A percentile compares a stretch with the other conserved stretches of the same genome.
Conservation (phyloP, 2,113 vertebrate genomes). For the Neopipo cinnamomea region DNA sequence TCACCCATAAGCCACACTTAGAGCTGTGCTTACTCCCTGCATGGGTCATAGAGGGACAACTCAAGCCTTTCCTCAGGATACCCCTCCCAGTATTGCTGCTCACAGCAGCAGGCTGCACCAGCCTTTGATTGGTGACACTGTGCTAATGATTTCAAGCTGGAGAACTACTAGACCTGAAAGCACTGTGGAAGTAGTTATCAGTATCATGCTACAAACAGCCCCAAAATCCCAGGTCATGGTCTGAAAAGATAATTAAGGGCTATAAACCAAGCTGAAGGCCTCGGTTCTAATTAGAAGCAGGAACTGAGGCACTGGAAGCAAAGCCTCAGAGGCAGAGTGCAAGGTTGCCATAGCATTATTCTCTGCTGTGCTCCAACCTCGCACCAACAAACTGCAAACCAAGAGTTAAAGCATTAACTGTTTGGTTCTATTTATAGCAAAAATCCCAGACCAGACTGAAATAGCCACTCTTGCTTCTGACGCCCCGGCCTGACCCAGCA, state of each 20-base stretch:
- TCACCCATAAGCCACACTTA: not conserved
- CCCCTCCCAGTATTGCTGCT: not conserved
- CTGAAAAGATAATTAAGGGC: slow-evolving; percentile 12
- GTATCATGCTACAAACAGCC: not conserved
- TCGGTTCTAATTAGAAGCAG: not conserved
- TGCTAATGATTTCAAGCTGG: not conserved
- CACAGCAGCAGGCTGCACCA: too few species aligned
- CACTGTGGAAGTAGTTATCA: not conserved
- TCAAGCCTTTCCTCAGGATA: not conserved
- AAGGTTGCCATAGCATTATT: not conserved
- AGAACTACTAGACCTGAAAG: not conserved
- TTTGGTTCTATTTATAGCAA: not conserved
- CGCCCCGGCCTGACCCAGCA: not conserved
- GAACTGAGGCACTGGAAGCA: not conserved
- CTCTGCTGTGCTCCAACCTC: not conserved
- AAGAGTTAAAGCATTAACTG: not conserved
- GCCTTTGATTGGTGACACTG: fast-evolving
- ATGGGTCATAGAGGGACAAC: not conserved
- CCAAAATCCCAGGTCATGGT: not conserved
- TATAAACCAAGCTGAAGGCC: not conserved
- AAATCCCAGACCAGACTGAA: not conserved
- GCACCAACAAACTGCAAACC: not conserved
- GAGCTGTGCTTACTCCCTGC: not conserved
- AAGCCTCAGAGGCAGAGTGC: not conserved
- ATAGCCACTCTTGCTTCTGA: not conserved